These are phyloP conservation scores for Oncorhynchus mykiss DNA, from an alignment of 2,113 vertebrate species.

Conservation along the genomic window DNA sequence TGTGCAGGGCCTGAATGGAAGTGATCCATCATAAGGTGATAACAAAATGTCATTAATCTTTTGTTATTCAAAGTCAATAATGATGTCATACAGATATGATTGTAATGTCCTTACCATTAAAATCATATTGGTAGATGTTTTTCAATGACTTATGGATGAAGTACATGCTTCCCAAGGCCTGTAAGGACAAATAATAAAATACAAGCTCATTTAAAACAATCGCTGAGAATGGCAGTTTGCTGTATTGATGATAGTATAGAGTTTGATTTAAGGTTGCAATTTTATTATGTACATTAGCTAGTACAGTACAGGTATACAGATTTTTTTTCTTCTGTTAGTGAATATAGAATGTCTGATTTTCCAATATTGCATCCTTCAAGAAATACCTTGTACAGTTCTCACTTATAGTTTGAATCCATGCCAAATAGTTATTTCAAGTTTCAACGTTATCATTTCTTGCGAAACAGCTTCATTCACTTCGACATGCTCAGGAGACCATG, in stretches of 20 bases:
- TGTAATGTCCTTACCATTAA: slow-evolving; percentile 67
- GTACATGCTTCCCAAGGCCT: slow-evolving; percentile 82
- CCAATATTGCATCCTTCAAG: background rate
- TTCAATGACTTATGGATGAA: slow-evolving; percentile 79
- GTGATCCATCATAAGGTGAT: background rate
- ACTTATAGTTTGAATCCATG: background rate
- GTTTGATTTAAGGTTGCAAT: too few species aligned
- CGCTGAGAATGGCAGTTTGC: background rate
- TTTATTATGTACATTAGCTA: too few species aligned
- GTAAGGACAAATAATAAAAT: slow-evolving; percentile 34
- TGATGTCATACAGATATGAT: background rate
- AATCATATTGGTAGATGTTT: slow-evolving; percentile 77
- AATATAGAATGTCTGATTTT: background rate
- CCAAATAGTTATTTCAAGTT: too few species aligned
- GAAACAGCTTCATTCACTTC: background rate
- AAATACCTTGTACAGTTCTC: background rate
- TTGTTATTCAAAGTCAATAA: slow-evolving; percentile 8
- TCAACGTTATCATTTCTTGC: background rate
- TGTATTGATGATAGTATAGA: background rate
- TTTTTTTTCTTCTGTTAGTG: too few species aligned
- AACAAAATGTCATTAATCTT: background rate
- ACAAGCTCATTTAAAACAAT: background rate
- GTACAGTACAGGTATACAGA: background rate
- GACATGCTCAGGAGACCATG: background rate
- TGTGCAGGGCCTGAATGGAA: background rate